These are phyloP conservation scores for Melospiza melodia DNA, from an alignment of 2,113 vertebrate genomes.

Conservation along the genomic window DNA sequence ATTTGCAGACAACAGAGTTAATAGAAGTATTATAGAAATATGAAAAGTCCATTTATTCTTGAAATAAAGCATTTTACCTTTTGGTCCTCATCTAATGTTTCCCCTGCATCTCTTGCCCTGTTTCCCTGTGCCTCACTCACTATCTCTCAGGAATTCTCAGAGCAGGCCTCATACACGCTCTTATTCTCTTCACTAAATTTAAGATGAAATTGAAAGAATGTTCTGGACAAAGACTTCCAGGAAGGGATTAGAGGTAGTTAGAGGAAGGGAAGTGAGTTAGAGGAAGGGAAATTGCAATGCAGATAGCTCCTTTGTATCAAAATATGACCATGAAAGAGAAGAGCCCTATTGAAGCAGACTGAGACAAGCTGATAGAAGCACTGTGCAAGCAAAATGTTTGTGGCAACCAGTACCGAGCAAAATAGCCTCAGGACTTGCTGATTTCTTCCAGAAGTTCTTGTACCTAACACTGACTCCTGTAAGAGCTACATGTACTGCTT, in stretches of 20 bases:
- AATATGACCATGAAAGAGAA: neutral
- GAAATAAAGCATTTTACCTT: neutral
- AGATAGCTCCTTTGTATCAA: neutral
- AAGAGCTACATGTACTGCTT: neutral
- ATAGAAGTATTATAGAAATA: neutral
- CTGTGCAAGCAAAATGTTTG: neutral
- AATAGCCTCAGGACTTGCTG: neutral
- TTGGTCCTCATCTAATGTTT: neutral
- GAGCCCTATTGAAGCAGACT: neutral
- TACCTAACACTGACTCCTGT: neutral
- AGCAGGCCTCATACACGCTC: rapidly evolving
- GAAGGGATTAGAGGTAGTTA: neutral
- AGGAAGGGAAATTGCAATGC: neutral
- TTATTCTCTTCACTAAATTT: neutral
- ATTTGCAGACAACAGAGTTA: neutral
- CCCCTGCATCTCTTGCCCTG: neutral
- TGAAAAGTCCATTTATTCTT: neutral
- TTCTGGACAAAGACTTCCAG: neutral
- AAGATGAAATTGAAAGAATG: neutral
- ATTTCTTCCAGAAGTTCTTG: neutral
- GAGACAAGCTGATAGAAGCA: neutral
- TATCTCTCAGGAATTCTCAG: neutral
- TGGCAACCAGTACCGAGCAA: neutral
- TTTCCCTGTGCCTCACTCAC: neutral
- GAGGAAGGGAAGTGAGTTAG: neutral